A percentile compares a stretch with the other conserved stretches of the same genome.
Conservation (phyloP, 2,797 vertebrate species). For the Fundulus diaphanus region DNA sequence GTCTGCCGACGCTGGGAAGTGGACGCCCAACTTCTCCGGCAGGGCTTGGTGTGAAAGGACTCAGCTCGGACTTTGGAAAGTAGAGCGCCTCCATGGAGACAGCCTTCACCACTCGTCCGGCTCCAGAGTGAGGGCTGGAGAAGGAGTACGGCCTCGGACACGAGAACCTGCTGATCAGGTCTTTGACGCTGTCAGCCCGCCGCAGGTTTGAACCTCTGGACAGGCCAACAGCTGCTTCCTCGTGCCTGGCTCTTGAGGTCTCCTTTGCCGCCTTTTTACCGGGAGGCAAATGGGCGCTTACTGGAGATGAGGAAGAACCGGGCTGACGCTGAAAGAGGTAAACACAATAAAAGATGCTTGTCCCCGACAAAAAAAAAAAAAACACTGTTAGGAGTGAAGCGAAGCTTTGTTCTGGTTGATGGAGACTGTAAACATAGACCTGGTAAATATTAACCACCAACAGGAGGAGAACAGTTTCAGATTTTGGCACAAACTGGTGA, state of each 20-base stretch:
- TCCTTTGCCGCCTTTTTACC: constrained; percentile 33
- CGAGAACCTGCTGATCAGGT: constrained; percentile 76
- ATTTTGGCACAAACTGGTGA: no score
- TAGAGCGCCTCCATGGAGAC: constrained; percentile 8
- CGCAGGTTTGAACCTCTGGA: constrained; percentile 42
- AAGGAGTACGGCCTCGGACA: constrained; percentile 12
- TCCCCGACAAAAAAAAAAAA: constrained; percentile 18
- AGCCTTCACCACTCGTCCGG: constrained; percentile 9
- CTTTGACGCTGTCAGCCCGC: constrained; percentile 68
- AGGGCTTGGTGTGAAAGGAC: neutral
- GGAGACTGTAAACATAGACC: neutral
- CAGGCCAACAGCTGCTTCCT: constrained; percentile 18
- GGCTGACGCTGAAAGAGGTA: constrained; percentile 57
- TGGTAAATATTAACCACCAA: neutral
- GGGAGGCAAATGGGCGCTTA: constrained; percentile 26
- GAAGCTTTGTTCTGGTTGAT: neutral
- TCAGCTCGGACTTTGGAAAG: constrained; percentile 8
- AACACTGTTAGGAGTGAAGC: constrained; percentile 17
- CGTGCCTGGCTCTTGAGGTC: constrained; percentile 31
- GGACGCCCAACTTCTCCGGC: neutral
- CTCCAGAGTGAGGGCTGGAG: constrained; percentile 11
- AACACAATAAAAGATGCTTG: constrained; percentile 61
- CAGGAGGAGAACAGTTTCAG: neutral
- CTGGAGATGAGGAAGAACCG: constrained; percentile 19
- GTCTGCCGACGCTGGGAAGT: constrained; percentile 41